phyloP scores from a whole-genome alignment of 1,140 invertebrate genomes.

The Vanessa atalanta region DNA sequence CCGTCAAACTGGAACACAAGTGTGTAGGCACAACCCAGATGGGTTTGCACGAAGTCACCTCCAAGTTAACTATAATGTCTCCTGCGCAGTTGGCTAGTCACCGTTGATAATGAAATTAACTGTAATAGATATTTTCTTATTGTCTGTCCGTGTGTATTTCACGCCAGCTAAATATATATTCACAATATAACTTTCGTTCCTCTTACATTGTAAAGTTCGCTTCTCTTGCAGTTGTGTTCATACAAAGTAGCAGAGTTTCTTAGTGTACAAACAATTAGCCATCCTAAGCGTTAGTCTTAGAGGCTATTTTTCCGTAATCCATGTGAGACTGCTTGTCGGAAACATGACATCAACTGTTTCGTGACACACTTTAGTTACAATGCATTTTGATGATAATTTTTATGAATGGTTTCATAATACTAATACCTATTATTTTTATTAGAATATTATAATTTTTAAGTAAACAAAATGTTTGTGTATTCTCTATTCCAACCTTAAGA shows the following conservation, averaged over 20 bases:
- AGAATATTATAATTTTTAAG: not conserved
- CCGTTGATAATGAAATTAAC: too few species aligned
- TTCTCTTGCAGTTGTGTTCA: not conserved
- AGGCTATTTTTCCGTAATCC: not conserved
- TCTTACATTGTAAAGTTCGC: conserved; percentile 5
- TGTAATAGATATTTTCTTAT: not conserved
- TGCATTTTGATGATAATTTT: conserved; percentile 11
- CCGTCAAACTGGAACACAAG: too few species aligned
- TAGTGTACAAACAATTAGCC: not conserved
- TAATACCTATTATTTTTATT: not conserved
- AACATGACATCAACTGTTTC: conserved; percentile 12
- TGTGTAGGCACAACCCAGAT: too few species aligned
- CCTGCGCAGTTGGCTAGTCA: too few species aligned
- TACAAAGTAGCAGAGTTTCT: not conserved
- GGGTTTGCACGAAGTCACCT: too few species aligned
- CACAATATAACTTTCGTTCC: not conserved
- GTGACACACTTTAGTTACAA: conserved; percentile 9
- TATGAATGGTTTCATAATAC: not conserved
- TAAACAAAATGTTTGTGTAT: not conserved
- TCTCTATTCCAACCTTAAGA: too few species aligned
- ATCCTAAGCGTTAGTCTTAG: not conserved
- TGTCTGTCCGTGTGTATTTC: not conserved
- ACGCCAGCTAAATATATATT: not conserved
- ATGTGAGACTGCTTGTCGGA: not conserved
- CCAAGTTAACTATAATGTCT: too few species aligned